Conservation (phyloP, 2,797 vertebrate genomes). For the Catamblyrhynchus diadema region DNA sequence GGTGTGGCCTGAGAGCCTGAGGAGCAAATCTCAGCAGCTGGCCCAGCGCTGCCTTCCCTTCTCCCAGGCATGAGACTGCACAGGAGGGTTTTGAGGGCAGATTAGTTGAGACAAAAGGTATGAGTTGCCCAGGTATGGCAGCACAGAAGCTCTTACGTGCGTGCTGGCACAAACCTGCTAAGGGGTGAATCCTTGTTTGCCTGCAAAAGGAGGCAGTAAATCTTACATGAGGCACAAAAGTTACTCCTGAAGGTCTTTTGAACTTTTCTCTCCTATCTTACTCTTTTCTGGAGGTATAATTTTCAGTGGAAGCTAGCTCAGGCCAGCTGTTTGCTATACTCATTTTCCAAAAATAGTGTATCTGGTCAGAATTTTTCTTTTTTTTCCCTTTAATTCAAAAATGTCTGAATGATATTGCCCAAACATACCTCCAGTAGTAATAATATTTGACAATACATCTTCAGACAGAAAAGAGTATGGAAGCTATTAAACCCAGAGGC, state of each 20-base stretch:
- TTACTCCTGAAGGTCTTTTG: not conserved
- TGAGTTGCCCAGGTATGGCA: not conserved
- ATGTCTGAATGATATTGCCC: not conserved
- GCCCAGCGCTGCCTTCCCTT: not conserved
- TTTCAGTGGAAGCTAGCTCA: not conserved
- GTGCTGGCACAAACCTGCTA: not conserved
- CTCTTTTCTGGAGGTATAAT: not conserved
- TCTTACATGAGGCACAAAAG: not conserved
- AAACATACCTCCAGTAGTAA: slow-evolving; percentile 32
- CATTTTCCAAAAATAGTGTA: not conserved
- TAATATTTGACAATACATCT: slow-evolving; percentile 29
- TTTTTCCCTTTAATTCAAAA: not conserved
- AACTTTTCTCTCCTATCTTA: not conserved
- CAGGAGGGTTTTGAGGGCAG: not conserved
- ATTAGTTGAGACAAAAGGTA: not conserved
- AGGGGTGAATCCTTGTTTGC: not conserved
- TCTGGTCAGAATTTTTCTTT: slow-evolving; percentile 2
- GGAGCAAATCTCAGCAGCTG: not conserved
- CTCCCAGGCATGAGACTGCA: rapidly evolving
- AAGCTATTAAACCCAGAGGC: slow-evolving; percentile 41
- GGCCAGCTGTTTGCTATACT: not conserved
- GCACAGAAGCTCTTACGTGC: not conserved
- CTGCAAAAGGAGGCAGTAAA: not conserved
- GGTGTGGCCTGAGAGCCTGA: not conserved
- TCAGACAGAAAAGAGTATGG: slow-evolving; percentile 41